Percentiles rank a stretch among this genome's conserved stretches.
phyloP scores from a whole-genome alignment of 2,113 vertebrate genomes.

The Alectura lathami region DNA sequence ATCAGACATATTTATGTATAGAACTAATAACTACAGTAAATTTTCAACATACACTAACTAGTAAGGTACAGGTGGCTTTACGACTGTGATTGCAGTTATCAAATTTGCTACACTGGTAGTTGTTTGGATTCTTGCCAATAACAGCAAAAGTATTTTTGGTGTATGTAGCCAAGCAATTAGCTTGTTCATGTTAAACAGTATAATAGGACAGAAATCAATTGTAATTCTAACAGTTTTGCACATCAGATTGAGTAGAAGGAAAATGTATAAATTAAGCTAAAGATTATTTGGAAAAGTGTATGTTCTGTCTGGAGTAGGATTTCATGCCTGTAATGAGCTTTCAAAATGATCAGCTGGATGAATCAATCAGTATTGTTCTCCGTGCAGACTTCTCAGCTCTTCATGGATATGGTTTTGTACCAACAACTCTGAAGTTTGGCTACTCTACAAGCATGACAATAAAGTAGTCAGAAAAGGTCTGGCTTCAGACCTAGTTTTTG shows the following conservation, averaged over 20 bases:
- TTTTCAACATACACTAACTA: background rate
- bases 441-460: background rate
- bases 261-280: slow-evolving; percentile 48
- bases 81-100: background rate
- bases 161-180: background rate
- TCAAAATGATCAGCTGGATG: background rate
- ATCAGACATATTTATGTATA: background rate
- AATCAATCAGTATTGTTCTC: background rate
- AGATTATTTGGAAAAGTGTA: slow-evolving; percentile 14
- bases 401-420: background rate
- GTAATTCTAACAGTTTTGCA: background rate
- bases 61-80: background rate
- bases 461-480: background rate
- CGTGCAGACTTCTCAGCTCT: background rate
- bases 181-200: background rate
- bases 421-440: background rate
- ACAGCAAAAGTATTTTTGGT: background rate
- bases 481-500: background rate
- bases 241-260: slow-evolving; percentile 1
- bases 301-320: background rate
- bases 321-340: background rate
- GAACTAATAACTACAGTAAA: background rate
- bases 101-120: background rate
- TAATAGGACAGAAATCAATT: slow-evolving; percentile 41
- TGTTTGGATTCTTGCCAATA: background rate